A percentile compares a stretch with the other conserved stretches of the same genome.
phyloP scores from a whole-genome alignment of 2,888 invertebrate genomes.

The Amphipyra berbera region DNA sequence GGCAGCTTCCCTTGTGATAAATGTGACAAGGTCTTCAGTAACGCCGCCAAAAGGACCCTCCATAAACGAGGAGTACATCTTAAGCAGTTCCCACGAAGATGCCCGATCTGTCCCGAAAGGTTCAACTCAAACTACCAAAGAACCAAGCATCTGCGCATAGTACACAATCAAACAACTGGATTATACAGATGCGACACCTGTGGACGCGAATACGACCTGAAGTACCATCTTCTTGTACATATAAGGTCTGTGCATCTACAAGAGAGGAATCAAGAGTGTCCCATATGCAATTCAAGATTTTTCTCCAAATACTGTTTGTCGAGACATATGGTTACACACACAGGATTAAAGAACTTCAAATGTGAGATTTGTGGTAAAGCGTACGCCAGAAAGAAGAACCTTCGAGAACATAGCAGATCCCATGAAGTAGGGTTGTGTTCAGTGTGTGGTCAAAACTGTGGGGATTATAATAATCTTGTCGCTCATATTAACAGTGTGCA shows the following conservation, averaged over 20 bases:
- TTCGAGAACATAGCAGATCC: conserved; percentile 71
- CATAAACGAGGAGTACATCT: conserved; percentile 78
- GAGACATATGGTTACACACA: conserved; percentile 86
- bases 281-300: conserved; percentile 75
- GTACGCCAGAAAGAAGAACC: conserved; percentile 76
- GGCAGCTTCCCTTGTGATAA: conserved; percentile 78
- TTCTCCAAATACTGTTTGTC: conserved; percentile 80
- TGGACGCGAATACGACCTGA: conserved; percentile 76
- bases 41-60: conserved; percentile 69
- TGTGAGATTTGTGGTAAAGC: conserved; percentile 85
- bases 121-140: conserved; percentile 81
- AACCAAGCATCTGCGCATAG: conserved; percentile 77
- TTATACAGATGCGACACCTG: conserved; percentile 77
- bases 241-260: conserved; percentile 79
- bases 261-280: conserved; percentile 79
- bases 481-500: conserved; percentile 64
- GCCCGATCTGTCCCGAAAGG: conserved; percentile 79
- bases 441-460: conserved; percentile 66
- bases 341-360: conserved; percentile 85
- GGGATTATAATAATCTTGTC: conserved; percentile 62
- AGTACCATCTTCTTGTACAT: conserved; percentile 76
- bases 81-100: conserved; percentile 72
- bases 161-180: conserved; percentile 73
- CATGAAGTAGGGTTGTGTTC: conserved; percentile 69
- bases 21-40: conserved; percentile 81